phyloP scores from a whole-genome alignment of 64 coral and sea anemone species.

The Hydrozoanthus tunicans region DNA sequence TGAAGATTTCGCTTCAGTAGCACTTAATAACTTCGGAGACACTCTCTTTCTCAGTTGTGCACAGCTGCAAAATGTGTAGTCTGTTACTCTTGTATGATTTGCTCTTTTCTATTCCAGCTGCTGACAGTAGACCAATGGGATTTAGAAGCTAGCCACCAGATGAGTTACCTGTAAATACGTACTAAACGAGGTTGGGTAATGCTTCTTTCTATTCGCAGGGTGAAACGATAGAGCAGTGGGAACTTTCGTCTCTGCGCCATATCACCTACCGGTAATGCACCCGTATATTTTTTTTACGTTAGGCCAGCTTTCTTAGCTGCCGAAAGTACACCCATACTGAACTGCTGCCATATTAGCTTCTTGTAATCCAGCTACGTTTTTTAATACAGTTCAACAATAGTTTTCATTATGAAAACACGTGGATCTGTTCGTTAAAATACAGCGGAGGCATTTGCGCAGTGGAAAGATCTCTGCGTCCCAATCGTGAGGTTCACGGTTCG shows the following conservation, averaged over 20 bases:
- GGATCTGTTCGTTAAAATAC: too few relatives aligned
- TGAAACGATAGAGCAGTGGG: slow-evolving; percentile 13
- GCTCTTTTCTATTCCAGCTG: slow-evolving; percentile 46
- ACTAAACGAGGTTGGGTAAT: neutral
- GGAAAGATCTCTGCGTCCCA: too few relatives aligned
- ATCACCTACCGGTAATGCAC: slow-evolving; percentile 35
- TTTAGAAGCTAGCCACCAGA: slow-evolving; percentile 60
- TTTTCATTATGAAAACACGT: too few relatives aligned
- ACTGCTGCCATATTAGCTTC: too few relatives aligned
- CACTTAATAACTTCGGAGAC: too few relatives aligned
- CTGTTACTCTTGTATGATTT: neutral
- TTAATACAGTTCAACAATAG: too few relatives aligned
- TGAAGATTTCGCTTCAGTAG: too few relatives aligned
- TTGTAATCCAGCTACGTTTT: too few relatives aligned
- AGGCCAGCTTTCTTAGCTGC: neutral
- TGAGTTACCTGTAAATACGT: slow-evolving; percentile 79
- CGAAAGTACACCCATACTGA: too few relatives aligned
- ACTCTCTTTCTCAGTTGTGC: too few relatives aligned
- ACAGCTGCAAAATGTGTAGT: neutral
- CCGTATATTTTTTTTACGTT: neutral
- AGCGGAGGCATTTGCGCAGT: too few relatives aligned
- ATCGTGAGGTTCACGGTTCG: too few relatives aligned
- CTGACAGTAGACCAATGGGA: slow-evolving; percentile 68
- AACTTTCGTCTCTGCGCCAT: slow-evolving; percentile 32
- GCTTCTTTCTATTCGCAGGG: neutral